Conservation (phyloP, 2,888 invertebrate species). For the Diplolepis rosae region DNA sequence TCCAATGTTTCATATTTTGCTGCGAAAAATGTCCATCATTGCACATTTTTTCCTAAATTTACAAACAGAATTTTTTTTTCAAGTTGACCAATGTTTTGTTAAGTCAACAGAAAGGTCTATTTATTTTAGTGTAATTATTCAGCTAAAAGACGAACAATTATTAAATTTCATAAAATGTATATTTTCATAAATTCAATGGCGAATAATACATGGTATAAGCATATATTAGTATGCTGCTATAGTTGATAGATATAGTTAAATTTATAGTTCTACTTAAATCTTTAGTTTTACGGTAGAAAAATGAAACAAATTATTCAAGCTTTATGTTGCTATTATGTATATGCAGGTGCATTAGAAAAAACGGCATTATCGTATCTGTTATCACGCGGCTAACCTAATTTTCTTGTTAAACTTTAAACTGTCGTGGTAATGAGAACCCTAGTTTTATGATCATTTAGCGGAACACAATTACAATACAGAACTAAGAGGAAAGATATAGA, state of each 20-base stretch:
- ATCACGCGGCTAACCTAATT: background rate
- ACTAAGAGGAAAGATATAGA: background rate
- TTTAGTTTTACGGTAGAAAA: slow-evolving; percentile 12
- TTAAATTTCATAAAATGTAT: no score
- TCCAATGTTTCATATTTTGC: no score
- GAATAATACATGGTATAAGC: no score
- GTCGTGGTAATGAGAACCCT: background rate
- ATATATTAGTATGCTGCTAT: slow-evolving; percentile 5
- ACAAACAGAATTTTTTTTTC: no score
- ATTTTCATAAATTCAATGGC: no score
- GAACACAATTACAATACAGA: slow-evolving; percentile 4
- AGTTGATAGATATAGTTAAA: slow-evolving; percentile 20
- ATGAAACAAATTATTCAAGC: slow-evolving; percentile 3
- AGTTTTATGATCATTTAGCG: slow-evolving; percentile 26
- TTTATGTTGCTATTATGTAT: slow-evolving; percentile 17
- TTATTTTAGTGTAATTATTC: no score
- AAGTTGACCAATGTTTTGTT: no score
- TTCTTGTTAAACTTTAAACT: background rate
- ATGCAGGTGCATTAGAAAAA: slow-evolving; percentile 14
- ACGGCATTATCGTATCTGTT: background rate
- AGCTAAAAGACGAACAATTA: no score
- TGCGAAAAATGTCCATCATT: no score
- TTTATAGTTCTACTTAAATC: background rate
- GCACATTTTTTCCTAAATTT: no score
- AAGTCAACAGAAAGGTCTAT: no score